Percentiles rank a stretch among this genome's conserved stretches.
phyloP scores from a whole-genome alignment of 1,140 invertebrate genomes.

The Drosophila neocordata region DNA sequence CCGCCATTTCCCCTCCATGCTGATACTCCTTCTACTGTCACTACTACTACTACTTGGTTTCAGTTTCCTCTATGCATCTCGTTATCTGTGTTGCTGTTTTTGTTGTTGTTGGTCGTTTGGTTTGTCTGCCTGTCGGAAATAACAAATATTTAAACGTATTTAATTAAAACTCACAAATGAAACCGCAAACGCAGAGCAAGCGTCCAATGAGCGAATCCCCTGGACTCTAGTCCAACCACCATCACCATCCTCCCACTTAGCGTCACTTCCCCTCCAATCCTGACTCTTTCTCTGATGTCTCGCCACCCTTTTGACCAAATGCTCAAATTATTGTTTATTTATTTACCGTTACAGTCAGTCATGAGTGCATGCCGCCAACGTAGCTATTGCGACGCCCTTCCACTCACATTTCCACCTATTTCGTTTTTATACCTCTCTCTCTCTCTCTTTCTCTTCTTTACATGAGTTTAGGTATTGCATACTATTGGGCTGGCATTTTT shows the following conservation, averaged over 20 bases:
- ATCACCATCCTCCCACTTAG: neutral
- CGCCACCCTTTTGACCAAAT: constrained; percentile 24
- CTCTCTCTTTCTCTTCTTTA: neutral
- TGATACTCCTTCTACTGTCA: no score
- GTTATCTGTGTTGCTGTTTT: constrained; percentile 21
- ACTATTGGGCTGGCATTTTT: constrained; percentile 41
- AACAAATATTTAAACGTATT: constrained; percentile 81
- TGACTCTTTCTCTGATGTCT: neutral
- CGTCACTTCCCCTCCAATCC: no score
- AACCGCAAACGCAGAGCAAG: constrained; percentile 61
- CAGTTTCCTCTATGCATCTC: constrained; percentile 9
- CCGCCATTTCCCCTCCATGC: neutral
- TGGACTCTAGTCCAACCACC: neutral
- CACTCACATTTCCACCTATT: neutral
- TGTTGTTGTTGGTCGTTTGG: constrained; percentile 42
- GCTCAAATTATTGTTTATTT: constrained; percentile 74
- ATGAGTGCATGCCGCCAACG: constrained; percentile 6
- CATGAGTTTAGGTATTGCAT: constrained; percentile 19
- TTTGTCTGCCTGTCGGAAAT: constrained; percentile 69
- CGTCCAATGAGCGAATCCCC: constrained; percentile 43
- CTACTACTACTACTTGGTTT: constrained; percentile 11
- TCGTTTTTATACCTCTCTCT: neutral
- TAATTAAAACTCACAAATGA: constrained; percentile 80
- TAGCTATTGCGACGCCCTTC: neutral
- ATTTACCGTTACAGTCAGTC: constrained; percentile 56